Evolutionary conservation across 2,113 vertebrate genomes (phyloP).

Genomic region (Athene noctua): DNA sequence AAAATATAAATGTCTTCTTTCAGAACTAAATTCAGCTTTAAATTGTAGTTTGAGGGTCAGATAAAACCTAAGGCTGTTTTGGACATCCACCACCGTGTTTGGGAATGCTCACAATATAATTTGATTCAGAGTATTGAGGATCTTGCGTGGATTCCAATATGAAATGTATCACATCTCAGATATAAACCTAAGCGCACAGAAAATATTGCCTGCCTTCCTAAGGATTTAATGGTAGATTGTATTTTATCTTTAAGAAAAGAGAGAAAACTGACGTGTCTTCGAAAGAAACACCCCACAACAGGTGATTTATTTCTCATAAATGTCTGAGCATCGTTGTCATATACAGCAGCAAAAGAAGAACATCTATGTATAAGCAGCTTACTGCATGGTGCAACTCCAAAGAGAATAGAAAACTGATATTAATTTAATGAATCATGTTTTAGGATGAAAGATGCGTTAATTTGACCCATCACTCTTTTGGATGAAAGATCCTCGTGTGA

Average conservation of each 20-base stretch:
- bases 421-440: not conserved
- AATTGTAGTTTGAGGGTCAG: not conserved
- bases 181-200: not conserved
- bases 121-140: not conserved
- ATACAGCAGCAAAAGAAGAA: not conserved
- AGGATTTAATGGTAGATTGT: not conserved
- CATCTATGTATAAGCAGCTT: not conserved
- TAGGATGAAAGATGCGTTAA: not conserved
- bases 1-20: not conserved
- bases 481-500: not conserved
- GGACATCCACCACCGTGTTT: not conserved
- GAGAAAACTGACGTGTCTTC: not conserved
- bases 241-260: not conserved
- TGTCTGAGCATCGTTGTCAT: not conserved
- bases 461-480: not conserved
- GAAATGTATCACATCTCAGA: not conserved
- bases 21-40: not conserved
- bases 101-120: too few species aligned
- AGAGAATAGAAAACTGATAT: not conserved
- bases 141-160: not conserved
- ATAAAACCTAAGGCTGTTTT: not conserved
- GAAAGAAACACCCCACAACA: not conserved
- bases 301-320: not conserved
- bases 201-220: not conserved
- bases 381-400: not conserved